phyloP scores from a whole-genome alignment of 2,113 vertebrate species.

The Tenrec ecaudatus region DNA sequence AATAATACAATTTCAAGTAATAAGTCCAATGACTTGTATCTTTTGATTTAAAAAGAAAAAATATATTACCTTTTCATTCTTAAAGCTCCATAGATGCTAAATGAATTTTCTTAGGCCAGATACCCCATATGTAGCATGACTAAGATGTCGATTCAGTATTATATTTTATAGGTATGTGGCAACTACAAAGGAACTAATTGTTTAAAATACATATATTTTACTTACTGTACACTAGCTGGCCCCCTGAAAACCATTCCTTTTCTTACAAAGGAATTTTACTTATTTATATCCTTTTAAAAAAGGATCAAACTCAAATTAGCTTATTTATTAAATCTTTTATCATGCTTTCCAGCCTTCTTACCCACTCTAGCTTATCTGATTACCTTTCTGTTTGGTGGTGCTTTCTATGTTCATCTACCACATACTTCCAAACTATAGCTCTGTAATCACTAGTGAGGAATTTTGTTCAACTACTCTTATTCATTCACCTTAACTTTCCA shows the following conservation, averaged over 20 bases:
- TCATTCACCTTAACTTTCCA: not conserved
- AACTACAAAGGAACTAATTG: not conserved
- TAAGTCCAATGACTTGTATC: not conserved
- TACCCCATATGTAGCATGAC: not conserved
- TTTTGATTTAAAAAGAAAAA: too few relatives aligned
- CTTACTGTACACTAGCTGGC: not conserved
- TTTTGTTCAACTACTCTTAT: not conserved
- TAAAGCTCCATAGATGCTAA: not conserved
- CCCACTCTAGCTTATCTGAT: not conserved
- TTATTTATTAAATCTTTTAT: not conserved
- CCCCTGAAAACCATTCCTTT: not conserved
- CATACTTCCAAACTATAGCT: not conserved
- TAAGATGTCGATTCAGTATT: not conserved
- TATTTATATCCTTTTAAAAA: not conserved
- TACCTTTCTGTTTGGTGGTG: not conserved
- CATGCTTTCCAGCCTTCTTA: not conserved
- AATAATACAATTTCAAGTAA: not conserved
- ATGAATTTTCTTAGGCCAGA: not conserved
- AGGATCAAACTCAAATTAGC: not conserved
- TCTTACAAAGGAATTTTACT: not conserved
- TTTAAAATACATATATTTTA: not conserved
- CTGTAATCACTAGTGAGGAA: not conserved
- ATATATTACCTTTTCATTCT: too few relatives aligned
- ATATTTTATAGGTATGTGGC: not conserved
- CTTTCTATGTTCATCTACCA: not conserved